Conservation (phyloP, 2,888 invertebrate species). For the Amiota communis region DNA sequence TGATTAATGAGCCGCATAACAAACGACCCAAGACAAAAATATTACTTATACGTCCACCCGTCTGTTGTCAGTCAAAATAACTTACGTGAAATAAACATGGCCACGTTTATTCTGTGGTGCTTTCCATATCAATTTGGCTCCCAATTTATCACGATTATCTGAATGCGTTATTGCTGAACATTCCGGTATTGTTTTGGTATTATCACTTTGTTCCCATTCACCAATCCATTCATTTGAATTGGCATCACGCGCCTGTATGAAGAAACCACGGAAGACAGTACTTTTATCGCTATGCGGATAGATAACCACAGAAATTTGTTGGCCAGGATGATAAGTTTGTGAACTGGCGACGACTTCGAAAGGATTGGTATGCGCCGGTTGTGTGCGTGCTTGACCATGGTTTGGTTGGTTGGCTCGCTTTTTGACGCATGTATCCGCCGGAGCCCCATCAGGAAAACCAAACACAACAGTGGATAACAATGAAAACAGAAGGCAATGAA, state of each 20-base stretch:
- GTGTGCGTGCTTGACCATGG: slow-evolving; percentile 82
- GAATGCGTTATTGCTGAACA: slow-evolving; percentile 87
- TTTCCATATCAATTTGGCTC: slow-evolving; percentile 83
- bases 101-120: slow-evolving; percentile 80
- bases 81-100: slow-evolving; percentile 88
- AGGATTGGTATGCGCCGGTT: slow-evolving; percentile 78
- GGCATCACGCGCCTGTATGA: slow-evolving; percentile 85
- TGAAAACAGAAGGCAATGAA: neutral
- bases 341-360: slow-evolving; percentile 81
- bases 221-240: slow-evolving; percentile 84
- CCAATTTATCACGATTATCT: slow-evolving; percentile 82
- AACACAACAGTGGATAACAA: slow-evolving; percentile 39
- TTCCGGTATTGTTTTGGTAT: slow-evolving; percentile 84
- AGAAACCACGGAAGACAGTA: slow-evolving; percentile 85
- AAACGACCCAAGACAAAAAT: neutral
- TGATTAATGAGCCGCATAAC: slow-evolving; percentile 54
- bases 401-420: slow-evolving; percentile 82
- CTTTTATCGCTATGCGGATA: slow-evolving; percentile 62
- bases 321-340: slow-evolving; percentile 79
- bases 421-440: slow-evolving; percentile 86
- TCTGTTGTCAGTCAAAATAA: slow-evolving; percentile 49
- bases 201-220: slow-evolving; percentile 81
- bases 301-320: slow-evolving; percentile 76
- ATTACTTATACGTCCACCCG: neutral
- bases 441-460: slow-evolving; percentile 86